Percentiles rank a stretch among this genome's conserved stretches.
phyloP scores from a whole-genome alignment of 2,113 vertebrate species.

The Planiliza haematocheilus region DNA sequence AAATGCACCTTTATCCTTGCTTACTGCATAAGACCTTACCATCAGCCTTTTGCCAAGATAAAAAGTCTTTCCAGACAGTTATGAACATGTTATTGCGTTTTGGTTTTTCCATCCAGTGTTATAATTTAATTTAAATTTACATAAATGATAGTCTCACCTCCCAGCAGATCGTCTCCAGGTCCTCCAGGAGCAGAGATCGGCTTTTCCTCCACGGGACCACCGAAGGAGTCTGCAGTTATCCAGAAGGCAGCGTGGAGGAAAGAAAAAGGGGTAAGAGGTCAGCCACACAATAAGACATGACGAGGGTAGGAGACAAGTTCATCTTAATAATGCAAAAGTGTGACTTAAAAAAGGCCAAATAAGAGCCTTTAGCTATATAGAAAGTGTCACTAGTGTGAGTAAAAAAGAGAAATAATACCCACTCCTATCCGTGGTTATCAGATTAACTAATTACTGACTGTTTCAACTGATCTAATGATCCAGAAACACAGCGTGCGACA shows the following conservation, averaged over 20 bases:
- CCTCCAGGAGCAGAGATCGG: conserved; percentile 86
- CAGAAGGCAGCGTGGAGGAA: conserved; percentile 84
- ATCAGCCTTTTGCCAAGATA: background rate
- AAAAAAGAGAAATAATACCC: no score
- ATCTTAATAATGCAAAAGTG: background rate
- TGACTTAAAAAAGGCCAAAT: no score
- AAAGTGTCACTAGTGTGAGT: no score
- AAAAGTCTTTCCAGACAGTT: conserved; percentile 4
- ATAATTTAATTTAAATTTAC: background rate
- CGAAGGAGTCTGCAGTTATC: conserved; percentile 90
- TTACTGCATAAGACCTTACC: conserved; percentile 25
- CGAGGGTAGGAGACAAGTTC: conserved; percentile 36
- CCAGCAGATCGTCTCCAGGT: conserved; percentile 92
- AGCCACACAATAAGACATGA: conserved; percentile 63
- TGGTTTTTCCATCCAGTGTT: background rate
- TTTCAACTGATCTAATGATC: no score
- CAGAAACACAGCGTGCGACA: no score
- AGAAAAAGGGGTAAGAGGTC: conserved; percentile 75
- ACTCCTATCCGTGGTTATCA: no score
- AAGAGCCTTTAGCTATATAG: no score
- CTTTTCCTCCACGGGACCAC: conserved; percentile 85
- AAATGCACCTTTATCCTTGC: conserved; percentile 29
- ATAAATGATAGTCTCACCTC: conserved; percentile 85
- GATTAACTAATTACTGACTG: no score
- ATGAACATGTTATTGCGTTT: background rate